phyloP scores from a whole-genome alignment of 2,888 invertebrate genomes.

The Acronicta aceris region DNA sequence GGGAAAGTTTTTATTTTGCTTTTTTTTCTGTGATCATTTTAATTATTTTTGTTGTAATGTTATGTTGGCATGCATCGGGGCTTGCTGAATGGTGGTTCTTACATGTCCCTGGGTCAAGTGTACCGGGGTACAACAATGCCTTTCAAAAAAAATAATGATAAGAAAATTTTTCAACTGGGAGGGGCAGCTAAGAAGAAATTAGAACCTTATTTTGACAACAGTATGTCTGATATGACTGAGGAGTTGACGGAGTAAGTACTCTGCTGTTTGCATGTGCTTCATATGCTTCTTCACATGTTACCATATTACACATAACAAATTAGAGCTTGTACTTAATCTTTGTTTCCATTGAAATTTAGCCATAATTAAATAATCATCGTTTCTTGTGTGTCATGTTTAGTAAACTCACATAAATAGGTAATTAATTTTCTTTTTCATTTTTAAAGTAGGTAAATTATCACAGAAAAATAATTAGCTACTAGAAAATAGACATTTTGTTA shows the following conservation, averaged over 20 bases:
- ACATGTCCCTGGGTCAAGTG: constrained; percentile 90
- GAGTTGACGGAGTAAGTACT: constrained; percentile 65
- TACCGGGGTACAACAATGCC: constrained; percentile 91
- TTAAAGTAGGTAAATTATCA: too few species aligned
- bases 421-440: not conserved
- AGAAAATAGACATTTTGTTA: not conserved
- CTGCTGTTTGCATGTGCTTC: constrained; percentile 42
- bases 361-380: not conserved
- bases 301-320: not conserved
- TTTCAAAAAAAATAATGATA: constrained; percentile 86
- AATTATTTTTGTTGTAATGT: constrained; percentile 66
- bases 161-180: constrained; percentile 89
- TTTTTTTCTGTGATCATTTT: constrained; percentile 55
- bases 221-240: constrained; percentile 54
- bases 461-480: not conserved
- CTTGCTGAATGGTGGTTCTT: constrained; percentile 90
- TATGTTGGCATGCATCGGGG: constrained; percentile 90
- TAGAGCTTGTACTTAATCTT: constrained; percentile 5
- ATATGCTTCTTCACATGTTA: not conserved
- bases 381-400: not conserved
- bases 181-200: constrained; percentile 76
- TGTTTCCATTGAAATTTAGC: not conserved
- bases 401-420: not conserved
- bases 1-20: constrained; percentile 51
- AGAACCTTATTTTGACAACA: constrained; percentile 62